Conservation (phyloP, 2,888 invertebrate genomes). For the Ophioninae sp. region DNA sequence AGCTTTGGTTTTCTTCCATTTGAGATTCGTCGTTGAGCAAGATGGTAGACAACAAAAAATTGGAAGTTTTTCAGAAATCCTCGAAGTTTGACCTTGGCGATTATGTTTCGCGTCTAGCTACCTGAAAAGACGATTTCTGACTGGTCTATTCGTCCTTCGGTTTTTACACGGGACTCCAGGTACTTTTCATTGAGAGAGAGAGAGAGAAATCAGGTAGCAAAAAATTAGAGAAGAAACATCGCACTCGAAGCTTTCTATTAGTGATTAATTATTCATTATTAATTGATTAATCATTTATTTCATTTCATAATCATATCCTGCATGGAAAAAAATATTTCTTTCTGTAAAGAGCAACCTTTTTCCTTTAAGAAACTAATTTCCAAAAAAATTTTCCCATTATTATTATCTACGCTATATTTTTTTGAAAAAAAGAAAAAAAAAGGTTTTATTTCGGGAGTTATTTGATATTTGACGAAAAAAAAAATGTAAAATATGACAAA, state of each 20-base stretch:
- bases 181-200: slow-evolving; percentile 13
- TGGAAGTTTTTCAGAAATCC: slow-evolving; percentile 26
- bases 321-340: no score
- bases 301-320: no score
- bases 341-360: no score
- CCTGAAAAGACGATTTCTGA: slow-evolving; percentile 38
- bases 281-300: no score
- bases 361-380: no score
- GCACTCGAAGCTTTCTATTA: slow-evolving; percentile 10
- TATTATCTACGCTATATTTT: no score
- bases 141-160: slow-evolving; percentile 9
- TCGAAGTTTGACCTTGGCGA: slow-evolving; percentile 45
- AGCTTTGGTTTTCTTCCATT: neutral
- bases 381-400: no score
- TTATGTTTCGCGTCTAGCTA: slow-evolving; percentile 35
- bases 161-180: slow-evolving; percentile 12
- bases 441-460: no score
- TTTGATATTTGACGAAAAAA: no score
- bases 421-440: no score
- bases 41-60: slow-evolving; percentile 8
- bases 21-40: neutral
- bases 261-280: no score
- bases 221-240: slow-evolving; percentile 11
- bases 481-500: no score
- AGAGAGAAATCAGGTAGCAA: neutral